Percentiles rank a stretch among this genome's conserved stretches.
These are phyloP conservation scores for Acrossocheilus wenchowensis DNA, from an alignment of 2,797 vertebrate species.

Conservation along the genomic window DNA sequence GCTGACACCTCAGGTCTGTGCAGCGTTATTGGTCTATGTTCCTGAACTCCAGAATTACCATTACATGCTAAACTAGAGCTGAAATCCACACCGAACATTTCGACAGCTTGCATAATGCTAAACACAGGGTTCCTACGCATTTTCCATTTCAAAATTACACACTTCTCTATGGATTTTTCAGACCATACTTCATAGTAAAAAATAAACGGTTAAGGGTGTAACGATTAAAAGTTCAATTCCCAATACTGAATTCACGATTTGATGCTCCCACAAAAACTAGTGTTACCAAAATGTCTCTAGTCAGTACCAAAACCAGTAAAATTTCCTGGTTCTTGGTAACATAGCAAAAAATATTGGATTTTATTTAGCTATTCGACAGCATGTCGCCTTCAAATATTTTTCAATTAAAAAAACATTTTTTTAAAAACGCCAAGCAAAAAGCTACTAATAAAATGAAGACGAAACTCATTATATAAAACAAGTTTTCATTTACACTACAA, in stretches of 20 bases:
- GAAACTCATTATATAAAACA: neutral
- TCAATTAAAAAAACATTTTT: neutral
- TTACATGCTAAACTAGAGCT: conserved; percentile 26
- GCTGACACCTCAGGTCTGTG: conserved; percentile 28
- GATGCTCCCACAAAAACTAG: neutral
- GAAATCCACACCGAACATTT: neutral
- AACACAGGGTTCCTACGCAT: conserved; percentile 3
- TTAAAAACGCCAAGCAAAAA: neutral
- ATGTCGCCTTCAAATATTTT: neutral
- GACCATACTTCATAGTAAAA: neutral
- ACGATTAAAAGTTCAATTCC: neutral
- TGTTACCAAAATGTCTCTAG: neutral
- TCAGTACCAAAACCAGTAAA: neutral
- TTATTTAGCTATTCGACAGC: neutral
- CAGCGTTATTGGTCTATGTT: neutral
- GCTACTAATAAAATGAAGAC: neutral
- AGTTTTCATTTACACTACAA: neutral
- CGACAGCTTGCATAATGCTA: neutral
- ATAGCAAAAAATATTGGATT: neutral
- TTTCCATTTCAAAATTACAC: neutral
- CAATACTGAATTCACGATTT: neutral
- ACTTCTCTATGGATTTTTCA: neutral
- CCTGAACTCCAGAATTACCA: conserved; percentile 1
- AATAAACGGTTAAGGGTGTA: neutral
- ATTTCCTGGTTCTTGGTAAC: neutral